Percentiles rank a stretch among this genome's conserved stretches.
Conservation (phyloP, 2,113 vertebrate genomes). For the Salvelinus alpinus region DNA sequence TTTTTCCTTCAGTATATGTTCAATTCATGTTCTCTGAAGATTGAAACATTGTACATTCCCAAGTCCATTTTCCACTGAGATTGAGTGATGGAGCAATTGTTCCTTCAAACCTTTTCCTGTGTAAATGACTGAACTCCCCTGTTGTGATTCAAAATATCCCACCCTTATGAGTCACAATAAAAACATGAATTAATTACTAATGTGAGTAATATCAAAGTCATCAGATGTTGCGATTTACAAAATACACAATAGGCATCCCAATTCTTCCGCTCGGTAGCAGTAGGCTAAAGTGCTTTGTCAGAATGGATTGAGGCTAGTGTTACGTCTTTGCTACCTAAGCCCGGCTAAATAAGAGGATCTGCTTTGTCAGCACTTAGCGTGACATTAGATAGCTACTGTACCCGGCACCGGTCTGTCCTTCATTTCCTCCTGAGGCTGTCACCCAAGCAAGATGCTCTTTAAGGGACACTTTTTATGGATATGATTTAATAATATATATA, state of each 20-base stretch:
- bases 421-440: not conserved
- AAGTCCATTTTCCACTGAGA: not conserved
- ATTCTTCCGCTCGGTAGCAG: not conserved
- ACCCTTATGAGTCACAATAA: not conserved
- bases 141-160: not conserved
- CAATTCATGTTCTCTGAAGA: conserved; percentile 2
- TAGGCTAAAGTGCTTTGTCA: not conserved
- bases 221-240: not conserved
- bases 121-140: not conserved
- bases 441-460: not conserved
- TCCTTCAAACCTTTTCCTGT: not conserved
- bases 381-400: conserved; percentile 14
- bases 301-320: not conserved
- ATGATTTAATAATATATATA: too few species aligned
- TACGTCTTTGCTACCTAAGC: conserved; percentile 2
- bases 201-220: not conserved
- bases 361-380: conserved; percentile 30
- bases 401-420: not conserved
- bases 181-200: not conserved
- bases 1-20: too few species aligned
- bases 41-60: conserved; percentile 7
- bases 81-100: conserved; percentile 30
- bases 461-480: not conserved
- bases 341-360: conserved; percentile 40
- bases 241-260: not conserved